Conservation (phyloP, 2,113 vertebrate genomes). For the Jacana jacana region DNA sequence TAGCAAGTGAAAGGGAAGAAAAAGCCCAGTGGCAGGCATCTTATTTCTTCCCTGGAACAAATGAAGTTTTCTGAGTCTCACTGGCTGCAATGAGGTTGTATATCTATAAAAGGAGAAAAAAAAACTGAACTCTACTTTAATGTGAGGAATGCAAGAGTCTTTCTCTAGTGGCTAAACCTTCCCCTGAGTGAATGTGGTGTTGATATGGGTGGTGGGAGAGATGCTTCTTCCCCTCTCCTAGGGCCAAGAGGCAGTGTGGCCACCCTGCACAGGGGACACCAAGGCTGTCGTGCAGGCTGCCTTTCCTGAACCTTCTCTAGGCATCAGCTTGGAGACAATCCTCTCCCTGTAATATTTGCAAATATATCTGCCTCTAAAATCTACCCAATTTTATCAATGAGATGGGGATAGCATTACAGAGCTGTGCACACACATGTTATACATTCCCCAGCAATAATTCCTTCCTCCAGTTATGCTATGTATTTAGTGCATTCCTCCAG, state of each 20-base stretch:
- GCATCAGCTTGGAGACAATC: not conserved
- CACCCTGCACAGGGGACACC: too few species aligned
- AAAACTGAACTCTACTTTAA: not conserved
- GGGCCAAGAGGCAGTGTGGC: not conserved
- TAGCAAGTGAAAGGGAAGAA: not conserved
- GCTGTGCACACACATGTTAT: slow-evolving; percentile 35
- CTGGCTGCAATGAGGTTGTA: not conserved
- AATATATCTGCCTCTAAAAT: slow-evolving; percentile 28
- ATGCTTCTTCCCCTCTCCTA: not conserved
- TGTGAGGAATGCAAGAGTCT: not conserved
- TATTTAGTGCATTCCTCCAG: slow-evolving; percentile 39
- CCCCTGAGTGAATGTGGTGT: not conserved
- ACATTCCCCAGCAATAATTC: slow-evolving; percentile 36
- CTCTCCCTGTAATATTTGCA: not conserved
- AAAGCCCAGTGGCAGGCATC: not conserved
- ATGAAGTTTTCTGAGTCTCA: not conserved
- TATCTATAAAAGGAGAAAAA: not conserved
- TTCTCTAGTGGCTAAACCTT: not conserved
- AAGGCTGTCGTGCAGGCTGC: not conserved
- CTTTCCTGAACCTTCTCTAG: not conserved
- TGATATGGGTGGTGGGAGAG: too few species aligned
- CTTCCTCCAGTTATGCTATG: slow-evolving; percentile 44
- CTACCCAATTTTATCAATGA: slow-evolving; percentile 30
- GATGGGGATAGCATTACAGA: slow-evolving; percentile 29
- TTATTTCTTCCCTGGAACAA: not conserved